Evolutionary conservation across 2,888 invertebrate species (phyloP), one percentile per base, ranked within the genome.

Genomic region (Cosmia trapezina): DNA sequence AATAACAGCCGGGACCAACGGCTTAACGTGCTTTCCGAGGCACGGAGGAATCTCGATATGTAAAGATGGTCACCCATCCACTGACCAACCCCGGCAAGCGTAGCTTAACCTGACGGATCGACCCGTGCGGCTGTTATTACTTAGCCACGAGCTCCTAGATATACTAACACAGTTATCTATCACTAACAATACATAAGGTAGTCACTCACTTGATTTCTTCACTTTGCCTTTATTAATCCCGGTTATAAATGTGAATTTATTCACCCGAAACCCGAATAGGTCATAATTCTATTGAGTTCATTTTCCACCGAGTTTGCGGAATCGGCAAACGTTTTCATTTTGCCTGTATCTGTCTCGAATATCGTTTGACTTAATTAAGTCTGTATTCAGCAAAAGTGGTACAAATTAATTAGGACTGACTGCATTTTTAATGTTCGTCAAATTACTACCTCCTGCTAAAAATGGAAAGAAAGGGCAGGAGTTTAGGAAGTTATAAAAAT

Each of bases 301-400:
- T 43, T 17, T 22, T 54, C 28, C n/a, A 47, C 47, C 9, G 17
- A 67, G 28, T 54, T 41, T 41, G 17, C n/a, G 28, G 37, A 54
- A 66, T 41, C 47, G 65, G 66, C 45, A 45, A 63, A 62, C 43
- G 33, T 17, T 60, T 49, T 73, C 28, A 71, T 71, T 70, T 41
- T 28, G 12, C 22, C 14, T 19, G 28, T 73, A 33, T 41, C 41
- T 33, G 22, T 22, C 8, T 63, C 43, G 9, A 49, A 43, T 62
- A 53, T 51, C 33, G 43, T 75, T 51, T 63, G 33, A 49, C 49
- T 63, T 63, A 33, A 73, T 73, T 47, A 73, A 49, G 41, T 12
- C n/a, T 49, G 28, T 60, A 41, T 33, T 75, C 64, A 53, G 41
- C 53, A 41, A 41, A 41, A 54, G 28, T 22, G 28, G 33, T 33